Percentiles rank a stretch among this genome's conserved stretches.
phyloP scores from a whole-genome alignment of 2,888 invertebrate species.

The Noctua janthe region DNA sequence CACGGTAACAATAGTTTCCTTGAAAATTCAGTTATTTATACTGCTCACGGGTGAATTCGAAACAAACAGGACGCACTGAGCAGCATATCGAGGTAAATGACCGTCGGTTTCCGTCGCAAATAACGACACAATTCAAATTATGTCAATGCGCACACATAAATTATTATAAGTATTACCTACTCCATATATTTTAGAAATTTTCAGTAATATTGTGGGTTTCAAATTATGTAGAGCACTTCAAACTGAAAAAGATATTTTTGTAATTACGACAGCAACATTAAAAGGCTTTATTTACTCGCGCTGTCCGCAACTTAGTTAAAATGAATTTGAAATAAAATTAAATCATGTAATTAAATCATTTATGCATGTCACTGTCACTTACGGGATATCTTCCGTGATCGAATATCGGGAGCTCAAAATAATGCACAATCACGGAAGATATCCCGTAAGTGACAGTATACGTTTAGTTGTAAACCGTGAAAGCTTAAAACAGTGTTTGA shows the following conservation, averaged over 20 bases:
- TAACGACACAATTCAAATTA: constrained; percentile 3
- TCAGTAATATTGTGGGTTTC: background rate
- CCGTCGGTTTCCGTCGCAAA: constrained; percentile 25
- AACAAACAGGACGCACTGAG: constrained; percentile 49
- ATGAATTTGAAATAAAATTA: background rate
- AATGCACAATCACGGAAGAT: too few relatives aligned
- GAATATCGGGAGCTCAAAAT: too few relatives aligned
- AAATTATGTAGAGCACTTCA: background rate
- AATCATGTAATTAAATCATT: background rate
- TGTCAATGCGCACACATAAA: background rate
- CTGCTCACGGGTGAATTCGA: background rate
- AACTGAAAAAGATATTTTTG: background rate
- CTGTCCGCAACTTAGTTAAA: background rate
- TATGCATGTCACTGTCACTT: too few relatives aligned
- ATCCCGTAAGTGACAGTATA: too few relatives aligned
- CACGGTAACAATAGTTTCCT: constrained; percentile 21
- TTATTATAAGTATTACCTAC: background rate
- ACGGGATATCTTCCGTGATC: too few relatives aligned
- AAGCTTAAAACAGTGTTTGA: background rate
- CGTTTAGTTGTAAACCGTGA: too few relatives aligned
- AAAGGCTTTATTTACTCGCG: background rate
- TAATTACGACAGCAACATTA: background rate
- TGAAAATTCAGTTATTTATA: constrained; percentile 16
- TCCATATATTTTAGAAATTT: constrained; percentile 14
- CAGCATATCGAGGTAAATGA: constrained; percentile 30